Evolutionary conservation across 2,113 vertebrate genomes (phyloP).

Genomic region (Acanthisitta chloris): DNA sequence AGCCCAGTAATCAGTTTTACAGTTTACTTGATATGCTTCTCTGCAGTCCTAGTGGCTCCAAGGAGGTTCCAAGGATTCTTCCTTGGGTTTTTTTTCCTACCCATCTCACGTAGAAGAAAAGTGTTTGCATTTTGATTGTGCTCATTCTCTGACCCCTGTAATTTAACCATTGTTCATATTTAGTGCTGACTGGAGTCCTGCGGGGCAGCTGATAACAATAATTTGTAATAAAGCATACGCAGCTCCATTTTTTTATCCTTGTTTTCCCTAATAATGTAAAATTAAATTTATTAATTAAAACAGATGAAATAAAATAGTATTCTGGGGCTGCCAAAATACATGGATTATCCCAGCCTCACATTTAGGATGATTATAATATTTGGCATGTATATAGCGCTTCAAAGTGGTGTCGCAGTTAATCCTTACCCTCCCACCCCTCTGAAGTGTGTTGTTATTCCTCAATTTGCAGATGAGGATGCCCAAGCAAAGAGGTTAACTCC

Average conservation of each 20-base stretch:
- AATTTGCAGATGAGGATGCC: neutral
- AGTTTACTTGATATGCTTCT: slow-evolving; percentile 55
- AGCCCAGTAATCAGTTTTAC: slow-evolving; percentile 71
- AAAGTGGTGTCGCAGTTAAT: neutral
- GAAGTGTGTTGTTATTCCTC: neutral
- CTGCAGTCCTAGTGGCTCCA: slow-evolving; percentile 54
- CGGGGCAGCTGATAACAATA: slow-evolving; percentile 76
- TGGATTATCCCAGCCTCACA: slow-evolving; percentile 5
- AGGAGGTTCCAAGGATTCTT: slow-evolving; percentile 60
- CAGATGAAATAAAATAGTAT: slow-evolving; percentile 48
- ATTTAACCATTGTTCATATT: slow-evolving; percentile 77
- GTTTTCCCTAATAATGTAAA: slow-evolving; percentile 28
- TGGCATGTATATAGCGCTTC: neutral
- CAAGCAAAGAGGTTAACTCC: neutral
- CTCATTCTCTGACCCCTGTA: slow-evolving; percentile 69
- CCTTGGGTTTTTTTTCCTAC: neutral
- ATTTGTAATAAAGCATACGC: slow-evolving; percentile 65
- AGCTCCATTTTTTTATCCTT: slow-evolving; percentile 35
- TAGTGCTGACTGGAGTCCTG: slow-evolving; percentile 72
- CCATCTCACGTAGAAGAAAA: slow-evolving; percentile 61
- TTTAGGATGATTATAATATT: slow-evolving; percentile 34
- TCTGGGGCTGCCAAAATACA: slow-evolving; percentile 15
- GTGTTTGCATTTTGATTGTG: slow-evolving; percentile 77
- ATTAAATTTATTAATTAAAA: slow-evolving; percentile 72
- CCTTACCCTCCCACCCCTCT: neutral